Base-by-base conservation (phyloP, 2,888 invertebrate genomes). In the Caenorhabditis drosophilae region DNA sequence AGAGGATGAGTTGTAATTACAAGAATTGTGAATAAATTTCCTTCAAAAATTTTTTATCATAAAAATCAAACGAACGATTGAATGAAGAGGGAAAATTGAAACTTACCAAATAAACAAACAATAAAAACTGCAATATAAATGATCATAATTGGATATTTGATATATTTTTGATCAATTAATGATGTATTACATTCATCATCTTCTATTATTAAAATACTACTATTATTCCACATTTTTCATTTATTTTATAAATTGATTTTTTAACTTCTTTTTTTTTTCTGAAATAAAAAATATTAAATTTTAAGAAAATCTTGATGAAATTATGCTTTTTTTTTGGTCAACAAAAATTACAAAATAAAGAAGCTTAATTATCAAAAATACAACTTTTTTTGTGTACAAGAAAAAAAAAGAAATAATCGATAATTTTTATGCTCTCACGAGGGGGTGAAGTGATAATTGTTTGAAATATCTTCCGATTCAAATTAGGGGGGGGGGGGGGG, bases 1-100 rank as follows among this genome's bases (percentile, higher is more conserved):
- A 91, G 88, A 57, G 91, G 88, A 61, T 92, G 92, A 66, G 91
- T 84, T 4, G 90, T 89, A 58, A 93, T 91, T 62, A 93, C 92
- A 57, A 92, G 87, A 70, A 93, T 90, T 53, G 93, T 92, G 76
- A 93, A 88, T 41, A 91, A 86, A 84, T 93, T 93, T 2, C 92
- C 92, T 93, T 88, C 12, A 89, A 89, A 77, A 31, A 2, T 23
- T 23, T 22, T 7, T 36, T n/a, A n/a, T n/a, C n/a, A n/a, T n/a
- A n/a, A n/a, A n/a, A n/a, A n/a, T n/a, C n/a, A n/a, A n/a, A n/a
- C n/a, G n/a, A n/a, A n/a, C n/a, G n/a, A n/a, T n/a, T 36, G 7
- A 12, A 36, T 4, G n/a, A 4, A 36, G 9, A 15, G 4, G n/a
- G 18, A 16, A 54, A 52, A 41, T 54, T 53, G 40, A 58, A 52